Evolutionary conservation across 2,113 vertebrate species (phyloP), one percentile per base, ranked within the genome.

Genomic region (Albula glossodonta): DNA sequence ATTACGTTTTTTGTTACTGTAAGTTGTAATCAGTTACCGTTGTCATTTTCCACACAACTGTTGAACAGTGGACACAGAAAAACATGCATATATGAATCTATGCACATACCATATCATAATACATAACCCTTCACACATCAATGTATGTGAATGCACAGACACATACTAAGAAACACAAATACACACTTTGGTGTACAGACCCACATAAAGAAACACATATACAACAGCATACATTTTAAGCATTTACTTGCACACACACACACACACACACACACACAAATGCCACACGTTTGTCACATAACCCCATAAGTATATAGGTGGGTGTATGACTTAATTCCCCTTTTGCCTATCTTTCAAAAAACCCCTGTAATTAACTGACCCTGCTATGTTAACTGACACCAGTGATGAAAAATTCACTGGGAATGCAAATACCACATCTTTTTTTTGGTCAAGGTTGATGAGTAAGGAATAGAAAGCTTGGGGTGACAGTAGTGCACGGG

Each of bases 401-500:
- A 31, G n/a, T 31, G 19, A 5, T 25, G 70, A 74, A n/a, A n/a
- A 22, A 74, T 74, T 74, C 10, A 2, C 10, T 74, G 31, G 70
- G 31, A 74, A 22, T n/a, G 31, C 22, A 74, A 74, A 74, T 22
- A 15, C 3, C 4, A n/a, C 63, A 31, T 31, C 31, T 41, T 41
- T n/a, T 25, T 31, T 74, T 19, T 8, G 7, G 8, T 74, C 9
- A 31, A 25, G 5, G 70, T 74, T 74, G 10, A 25, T 9, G 9
- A 6, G 2, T 25, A n/a, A n/a, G n/a, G 22, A 86, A n/a, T 48
- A 57, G 0, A 70, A 83, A 81, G 66, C 74, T 80, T 83, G 41
- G 3, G 2, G 51, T 82, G 57, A 88, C 41, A 83, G 82, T 0
- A 12, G 87, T 86, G 70, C 78, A 66, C 51, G 83, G 52, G 17